These are phyloP conservation scores for Hypanus sabinus DNA, from an alignment of 2,113 vertebrate genomes.

Conservation along the genomic window DNA sequence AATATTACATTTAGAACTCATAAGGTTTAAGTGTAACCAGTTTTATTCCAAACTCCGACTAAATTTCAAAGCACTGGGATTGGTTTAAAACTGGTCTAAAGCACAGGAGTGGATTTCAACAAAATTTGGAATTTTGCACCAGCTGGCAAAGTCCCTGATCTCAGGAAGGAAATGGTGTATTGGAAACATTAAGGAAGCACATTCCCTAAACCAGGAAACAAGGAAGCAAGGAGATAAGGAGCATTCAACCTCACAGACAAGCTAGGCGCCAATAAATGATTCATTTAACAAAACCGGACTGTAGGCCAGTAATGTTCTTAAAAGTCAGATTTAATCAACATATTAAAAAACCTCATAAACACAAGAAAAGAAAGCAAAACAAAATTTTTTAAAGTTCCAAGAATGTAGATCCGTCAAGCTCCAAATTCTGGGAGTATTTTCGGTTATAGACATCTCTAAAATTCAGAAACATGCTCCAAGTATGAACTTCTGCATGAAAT, in stretches of 20 bases:
- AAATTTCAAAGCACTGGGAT: neutral
- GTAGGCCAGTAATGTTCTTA: neutral
- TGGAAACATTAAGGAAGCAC: neutral
- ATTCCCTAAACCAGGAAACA: neutral
- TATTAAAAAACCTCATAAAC: neutral
- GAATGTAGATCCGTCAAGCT: neutral
- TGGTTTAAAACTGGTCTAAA: neutral
- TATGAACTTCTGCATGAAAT: neutral
- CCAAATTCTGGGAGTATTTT: no score
- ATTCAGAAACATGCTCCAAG: neutral
- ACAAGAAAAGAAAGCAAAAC: neutral
- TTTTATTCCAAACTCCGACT: neutral
- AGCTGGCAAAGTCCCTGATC: constrained; percentile 17
- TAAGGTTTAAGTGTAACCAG: neutral
- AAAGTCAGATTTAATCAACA: neutral
- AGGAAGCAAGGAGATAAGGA: neutral
- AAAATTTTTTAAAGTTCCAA: neutral
- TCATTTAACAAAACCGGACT: neutral
- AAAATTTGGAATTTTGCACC: neutral
- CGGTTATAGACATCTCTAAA: neutral
- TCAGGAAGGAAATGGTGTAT: constrained; percentile 20
- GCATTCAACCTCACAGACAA: neutral
- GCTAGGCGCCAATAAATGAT: neutral
- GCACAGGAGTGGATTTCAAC: neutral
- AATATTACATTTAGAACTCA: no score